Base-by-base conservation (phyloP, 2,113 vertebrate species). In the Monopterus albus region DNA sequence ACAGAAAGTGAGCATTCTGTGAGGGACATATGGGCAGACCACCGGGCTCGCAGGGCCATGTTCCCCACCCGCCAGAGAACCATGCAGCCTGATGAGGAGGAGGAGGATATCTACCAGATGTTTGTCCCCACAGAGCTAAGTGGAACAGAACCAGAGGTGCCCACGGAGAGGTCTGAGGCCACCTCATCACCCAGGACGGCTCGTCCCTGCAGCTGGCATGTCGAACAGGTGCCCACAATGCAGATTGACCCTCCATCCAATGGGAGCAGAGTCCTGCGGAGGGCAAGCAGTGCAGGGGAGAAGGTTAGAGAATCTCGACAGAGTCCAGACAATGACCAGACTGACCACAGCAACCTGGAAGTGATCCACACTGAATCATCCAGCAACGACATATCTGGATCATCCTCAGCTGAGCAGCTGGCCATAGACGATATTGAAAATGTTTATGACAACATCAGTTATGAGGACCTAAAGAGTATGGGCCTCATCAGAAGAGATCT, bases 391-490 rank as follows among this genome's bases (percentile, higher is more conserved):
- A 83, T 90, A 2, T 92, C 94, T 15, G 92, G 49, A 10, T 94
- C 93, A 17, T 95, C 95, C 3, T 97, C 95, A 6, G 94, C 95
- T 0, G 90, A 96, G 58, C 96, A 98, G 86, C 66, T 99, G 71
- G 96, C 95, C 0, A 68, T 96, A 0, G 96, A 98, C 21, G 96
- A 97, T n/a, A 92, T 97, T 40, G 95, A 98, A 72, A 97, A 98
- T 10, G 95, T 99, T 49, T 99, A 99, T 73, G 97, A 99, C 74
- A 99, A 99, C 71, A 97, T 99, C 75, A 98, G 96, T 87, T 98
- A 95, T 0, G 96, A 99, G 80, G 97, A 98, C 87, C 89, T 98
- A n/a, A 98, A 97, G 81, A 91, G 92, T 45, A 96, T 98, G 96
- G 95, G 96, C 46, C 89, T 97, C 0, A 88, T 95, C 53, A 92